A percentile compares a stretch with the other conserved stretches of the same genome.
Conservation (phyloP, 2,113 vertebrate genomes). For the Lampris incognitus region DNA sequence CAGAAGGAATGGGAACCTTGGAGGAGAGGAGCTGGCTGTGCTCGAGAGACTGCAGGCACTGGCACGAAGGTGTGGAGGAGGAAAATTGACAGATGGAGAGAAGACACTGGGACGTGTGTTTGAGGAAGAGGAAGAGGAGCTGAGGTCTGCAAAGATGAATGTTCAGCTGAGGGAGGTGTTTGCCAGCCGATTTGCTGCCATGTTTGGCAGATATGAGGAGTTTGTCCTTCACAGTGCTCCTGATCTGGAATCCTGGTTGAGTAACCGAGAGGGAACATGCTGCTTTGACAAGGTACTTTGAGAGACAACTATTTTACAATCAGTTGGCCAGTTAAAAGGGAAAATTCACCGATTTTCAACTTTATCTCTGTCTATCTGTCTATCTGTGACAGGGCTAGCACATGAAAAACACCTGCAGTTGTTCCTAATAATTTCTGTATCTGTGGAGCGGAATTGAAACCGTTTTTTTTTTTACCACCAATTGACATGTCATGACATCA, state of each 20-base stretch:
- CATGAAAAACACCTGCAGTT: too few species aligned
- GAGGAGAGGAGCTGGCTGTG: constrained; percentile 85
- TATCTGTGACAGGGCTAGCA: too few species aligned
- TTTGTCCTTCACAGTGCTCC: constrained; percentile 93
- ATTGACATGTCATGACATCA: too few species aligned
- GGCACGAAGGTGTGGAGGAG: constrained; percentile 80
- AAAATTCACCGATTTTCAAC: too few species aligned
- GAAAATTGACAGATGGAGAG: constrained; percentile 46
- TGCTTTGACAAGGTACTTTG: constrained; percentile 95
- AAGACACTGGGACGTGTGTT: constrained; percentile 72
- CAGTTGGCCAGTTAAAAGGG: neutral
- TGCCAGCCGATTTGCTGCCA: constrained; percentile 89
- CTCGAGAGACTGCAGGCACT: constrained; percentile 93
- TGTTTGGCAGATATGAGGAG: constrained; percentile 94
- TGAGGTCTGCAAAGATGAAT: constrained; percentile 89
- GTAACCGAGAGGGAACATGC: constrained; percentile 92
- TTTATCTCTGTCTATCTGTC: too few species aligned
- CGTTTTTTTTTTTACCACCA: too few species aligned
- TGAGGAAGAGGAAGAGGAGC: constrained; percentile 86
- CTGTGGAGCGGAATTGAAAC: too few species aligned
- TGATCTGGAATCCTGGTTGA: constrained; percentile 95
- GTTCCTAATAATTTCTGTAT: too few species aligned
- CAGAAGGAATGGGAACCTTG: constrained; percentile 92
- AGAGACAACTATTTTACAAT: neutral
- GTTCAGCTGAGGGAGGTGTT: constrained; percentile 95